Conservation (phyloP, 1,140 invertebrate genomes). For the Piezodorus guildinii region DNA sequence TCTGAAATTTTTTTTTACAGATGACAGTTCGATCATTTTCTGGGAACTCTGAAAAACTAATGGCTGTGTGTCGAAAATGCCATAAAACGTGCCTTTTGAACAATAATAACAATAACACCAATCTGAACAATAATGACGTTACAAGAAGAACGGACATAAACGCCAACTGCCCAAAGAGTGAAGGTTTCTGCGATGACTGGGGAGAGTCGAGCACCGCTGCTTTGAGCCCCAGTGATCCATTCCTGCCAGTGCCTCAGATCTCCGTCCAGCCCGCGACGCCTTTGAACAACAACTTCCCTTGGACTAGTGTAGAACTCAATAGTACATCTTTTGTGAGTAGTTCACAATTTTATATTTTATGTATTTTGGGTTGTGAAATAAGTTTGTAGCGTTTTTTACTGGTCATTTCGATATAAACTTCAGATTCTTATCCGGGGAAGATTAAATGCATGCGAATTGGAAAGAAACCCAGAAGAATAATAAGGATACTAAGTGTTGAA, state of each 20-base stretch:
- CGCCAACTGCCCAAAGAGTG: conserved; percentile 7
- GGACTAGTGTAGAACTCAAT: conserved; percentile 21
- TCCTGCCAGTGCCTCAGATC: conserved; percentile 47
- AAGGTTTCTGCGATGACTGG: conserved; percentile 14
- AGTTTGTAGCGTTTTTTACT: too few species aligned
- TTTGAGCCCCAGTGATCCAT: conserved; percentile 35
- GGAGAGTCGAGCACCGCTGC: conserved; percentile 18
- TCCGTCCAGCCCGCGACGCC: conserved; percentile 63
- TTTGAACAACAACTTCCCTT: conserved; percentile 27
- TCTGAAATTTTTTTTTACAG: too few species aligned
- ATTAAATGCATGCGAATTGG: too few species aligned
- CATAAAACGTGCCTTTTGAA: conserved; percentile 55
- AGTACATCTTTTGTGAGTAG: conserved; percentile 10
- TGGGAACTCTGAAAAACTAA: conserved; percentile 27
- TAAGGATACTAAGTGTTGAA: too few species aligned
- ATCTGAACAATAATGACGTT: conserved; percentile 1
- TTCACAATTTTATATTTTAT: too few species aligned
- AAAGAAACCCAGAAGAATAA: too few species aligned
- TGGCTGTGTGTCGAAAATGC: conserved; percentile 56
- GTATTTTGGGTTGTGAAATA: too few species aligned
- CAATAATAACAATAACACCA: conserved; percentile 32
- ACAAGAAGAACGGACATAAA: conserved; percentile 17
- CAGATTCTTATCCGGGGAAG: too few species aligned
- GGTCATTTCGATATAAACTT: too few species aligned
- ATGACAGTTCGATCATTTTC: conserved; percentile 27